phyloP scores from a whole-genome alignment of 92 coral and sea anemone species.

The Phymanthus crucifer region DNA sequence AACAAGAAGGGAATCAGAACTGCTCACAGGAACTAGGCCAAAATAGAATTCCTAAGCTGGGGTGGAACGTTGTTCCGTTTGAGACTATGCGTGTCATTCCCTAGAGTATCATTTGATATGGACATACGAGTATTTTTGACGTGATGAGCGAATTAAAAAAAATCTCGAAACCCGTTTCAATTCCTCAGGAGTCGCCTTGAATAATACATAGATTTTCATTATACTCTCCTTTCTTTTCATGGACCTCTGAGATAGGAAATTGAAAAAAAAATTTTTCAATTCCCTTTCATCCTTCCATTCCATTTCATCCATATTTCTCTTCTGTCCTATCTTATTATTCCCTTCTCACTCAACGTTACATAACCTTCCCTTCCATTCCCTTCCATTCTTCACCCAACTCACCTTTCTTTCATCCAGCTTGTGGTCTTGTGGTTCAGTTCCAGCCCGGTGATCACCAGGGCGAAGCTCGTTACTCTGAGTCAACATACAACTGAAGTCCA shows the following conservation, averaged over 20 bases:
- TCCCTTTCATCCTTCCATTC: not conserved
- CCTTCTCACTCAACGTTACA: not conserved
- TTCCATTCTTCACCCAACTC: not conserved
- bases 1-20: not conserved
- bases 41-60: no score
- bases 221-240: no score
- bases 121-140: no score
- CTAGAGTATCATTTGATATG: no score
- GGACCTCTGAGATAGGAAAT: no score
- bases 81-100: no score
- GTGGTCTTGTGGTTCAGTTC: constrained; percentile 84
- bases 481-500: constrained; percentile 83
- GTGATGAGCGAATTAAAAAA: no score
- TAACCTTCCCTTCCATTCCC: not conserved
- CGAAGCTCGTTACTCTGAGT: constrained; percentile 76
- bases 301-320: not conserved
- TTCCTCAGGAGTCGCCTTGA: no score
- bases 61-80: not conserved
- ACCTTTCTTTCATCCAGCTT: constrained; percentile 87
- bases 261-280: no score
- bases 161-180: no score
- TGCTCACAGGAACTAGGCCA: not conserved
- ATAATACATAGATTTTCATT: no score
- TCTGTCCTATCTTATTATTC: not conserved
- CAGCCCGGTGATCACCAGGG: constrained; percentile 88